Conservation (phyloP, 2,888 invertebrate species). For the Hemaris fuciformis region DNA sequence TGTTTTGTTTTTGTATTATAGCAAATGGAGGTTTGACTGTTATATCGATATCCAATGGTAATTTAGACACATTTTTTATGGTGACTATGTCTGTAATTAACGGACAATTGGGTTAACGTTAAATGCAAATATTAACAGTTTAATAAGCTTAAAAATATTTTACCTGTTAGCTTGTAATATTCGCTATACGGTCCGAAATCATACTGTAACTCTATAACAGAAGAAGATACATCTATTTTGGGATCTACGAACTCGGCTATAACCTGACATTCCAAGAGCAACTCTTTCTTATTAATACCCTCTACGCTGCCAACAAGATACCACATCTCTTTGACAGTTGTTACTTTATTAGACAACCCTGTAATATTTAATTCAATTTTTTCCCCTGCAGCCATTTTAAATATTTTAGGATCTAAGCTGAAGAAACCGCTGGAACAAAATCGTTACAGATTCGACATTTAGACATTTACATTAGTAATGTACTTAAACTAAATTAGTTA, state of each 20-base stretch:
- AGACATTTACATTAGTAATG: not conserved
- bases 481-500: not conserved
- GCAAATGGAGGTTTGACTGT: slow-evolving; percentile 76
- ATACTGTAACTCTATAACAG: slow-evolving; percentile 71
- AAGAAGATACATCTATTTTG: slow-evolving; percentile 73
- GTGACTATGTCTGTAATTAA: slow-evolving; percentile 72
- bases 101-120: not conserved
- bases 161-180: slow-evolving; percentile 72
- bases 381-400: slow-evolving; percentile 72
- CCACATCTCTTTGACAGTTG: slow-evolving; percentile 78
- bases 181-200: slow-evolving; percentile 72
- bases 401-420: slow-evolving; percentile 64
- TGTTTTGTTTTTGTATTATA: slow-evolving; percentile 58
- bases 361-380: slow-evolving; percentile 62
- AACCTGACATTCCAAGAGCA: slow-evolving; percentile 74
- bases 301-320: slow-evolving; percentile 80
- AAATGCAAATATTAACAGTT: no score
- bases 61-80: slow-evolving; percentile 78
- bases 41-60: slow-evolving; percentile 73
- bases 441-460: not conserved
- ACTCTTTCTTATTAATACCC: slow-evolving; percentile 75
- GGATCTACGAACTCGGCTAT: slow-evolving; percentile 82
- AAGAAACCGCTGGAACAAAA: slow-evolving; percentile 57
- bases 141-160: not conserved
- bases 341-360: slow-evolving; percentile 60